A percentile compares a stretch with the other conserved stretches of the same genome.
phyloP scores from a whole-genome alignment of 2,113 vertebrate species.

The Apaloderma vittatum region DNA sequence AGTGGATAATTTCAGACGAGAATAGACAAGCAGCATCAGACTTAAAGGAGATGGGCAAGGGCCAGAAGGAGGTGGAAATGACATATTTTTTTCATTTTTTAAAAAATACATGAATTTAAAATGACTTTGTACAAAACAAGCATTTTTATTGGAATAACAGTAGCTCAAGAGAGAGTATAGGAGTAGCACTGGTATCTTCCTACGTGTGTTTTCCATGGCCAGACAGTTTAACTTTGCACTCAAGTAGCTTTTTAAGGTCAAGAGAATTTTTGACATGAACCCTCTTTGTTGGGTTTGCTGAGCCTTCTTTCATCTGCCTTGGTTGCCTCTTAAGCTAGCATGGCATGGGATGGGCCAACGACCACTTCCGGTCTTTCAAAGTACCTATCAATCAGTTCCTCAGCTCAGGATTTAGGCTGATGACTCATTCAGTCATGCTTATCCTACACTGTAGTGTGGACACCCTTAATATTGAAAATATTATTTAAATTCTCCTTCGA shows the following conservation, averaged over 20 bases:
- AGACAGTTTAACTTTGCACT: background rate
- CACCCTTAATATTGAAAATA: background rate
- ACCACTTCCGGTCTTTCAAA: background rate
- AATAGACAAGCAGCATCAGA: background rate
- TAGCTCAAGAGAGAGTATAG: background rate
- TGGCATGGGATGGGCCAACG: too few species aligned
- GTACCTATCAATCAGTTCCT: background rate
- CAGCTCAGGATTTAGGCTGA: background rate
- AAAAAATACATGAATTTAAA: background rate
- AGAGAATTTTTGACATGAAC: background rate
- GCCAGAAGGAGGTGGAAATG: background rate
- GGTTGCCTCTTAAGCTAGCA: background rate
- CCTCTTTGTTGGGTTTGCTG: background rate
- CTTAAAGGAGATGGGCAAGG: background rate
- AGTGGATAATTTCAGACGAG: background rate
- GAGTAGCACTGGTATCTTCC: fast-evolving
- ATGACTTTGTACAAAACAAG: background rate
- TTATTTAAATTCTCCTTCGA: background rate
- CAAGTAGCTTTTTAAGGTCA: background rate
- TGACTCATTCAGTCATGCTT: background rate
- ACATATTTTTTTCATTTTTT: background rate
- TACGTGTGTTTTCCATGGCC: background rate
- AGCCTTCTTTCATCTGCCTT: background rate
- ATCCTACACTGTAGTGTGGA: background rate
- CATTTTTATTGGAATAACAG: background rate